Percentiles rank a stretch among this genome's conserved stretches.
These are phyloP conservation scores for Hylia prasina DNA, from an alignment of 2,113 vertebrate genomes.

Conservation along the genomic window DNA sequence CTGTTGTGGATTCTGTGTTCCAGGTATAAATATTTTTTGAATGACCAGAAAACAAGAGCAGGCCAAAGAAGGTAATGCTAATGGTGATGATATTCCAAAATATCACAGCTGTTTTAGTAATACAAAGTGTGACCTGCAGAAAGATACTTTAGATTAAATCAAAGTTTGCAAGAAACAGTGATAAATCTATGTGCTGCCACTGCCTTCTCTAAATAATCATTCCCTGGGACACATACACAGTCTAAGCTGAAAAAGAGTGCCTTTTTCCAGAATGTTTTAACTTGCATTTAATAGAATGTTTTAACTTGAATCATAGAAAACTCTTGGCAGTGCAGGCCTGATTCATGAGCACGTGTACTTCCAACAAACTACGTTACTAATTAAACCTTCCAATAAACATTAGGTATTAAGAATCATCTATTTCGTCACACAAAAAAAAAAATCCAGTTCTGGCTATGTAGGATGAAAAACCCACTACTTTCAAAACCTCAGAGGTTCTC, in stretches of 20 bases:
- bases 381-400: background rate
- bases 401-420: background rate
- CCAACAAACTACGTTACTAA: background rate
- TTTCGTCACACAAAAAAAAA: background rate
- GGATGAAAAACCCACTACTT: background rate
- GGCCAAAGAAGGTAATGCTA: background rate
- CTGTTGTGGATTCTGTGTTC: background rate
- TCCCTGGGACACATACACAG: background rate
- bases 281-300: background rate
- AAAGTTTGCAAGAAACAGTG: background rate
- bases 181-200: background rate
- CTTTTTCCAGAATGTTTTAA: no score
- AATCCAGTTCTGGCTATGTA: background rate
- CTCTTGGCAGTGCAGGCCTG: background rate
- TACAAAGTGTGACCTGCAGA: background rate
- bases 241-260: background rate
- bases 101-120: background rate
- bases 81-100: background rate
- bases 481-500: background rate
- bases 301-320: background rate
- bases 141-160: background rate
- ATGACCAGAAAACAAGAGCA: background rate
- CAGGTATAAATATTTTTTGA: background rate
- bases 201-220: background rate
- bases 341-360: background rate